phyloP scores from a whole-genome alignment of 1,140 invertebrate genomes.

The Hyles euphorbiae region DNA sequence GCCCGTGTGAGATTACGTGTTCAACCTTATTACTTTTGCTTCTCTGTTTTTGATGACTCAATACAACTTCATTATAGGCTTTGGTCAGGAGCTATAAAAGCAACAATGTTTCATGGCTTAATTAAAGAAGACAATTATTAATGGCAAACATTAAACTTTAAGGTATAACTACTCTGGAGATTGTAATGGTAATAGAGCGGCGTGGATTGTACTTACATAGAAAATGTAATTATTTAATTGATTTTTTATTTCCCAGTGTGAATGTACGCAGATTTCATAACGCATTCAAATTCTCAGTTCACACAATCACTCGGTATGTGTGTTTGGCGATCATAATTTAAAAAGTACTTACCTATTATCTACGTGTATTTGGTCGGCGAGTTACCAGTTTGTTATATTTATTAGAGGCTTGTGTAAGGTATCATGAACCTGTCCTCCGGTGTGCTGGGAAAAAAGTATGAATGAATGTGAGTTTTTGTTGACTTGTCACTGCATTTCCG shows the following conservation, averaged over 20 bases:
- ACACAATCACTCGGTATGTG: neutral
- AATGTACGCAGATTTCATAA: too few relatives aligned
- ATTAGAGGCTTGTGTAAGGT: constrained; percentile 32
- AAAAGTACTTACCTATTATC: neutral
- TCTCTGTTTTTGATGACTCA: constrained; percentile 51
- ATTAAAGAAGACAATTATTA: constrained; percentile 6
- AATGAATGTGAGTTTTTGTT: constrained; percentile 71
- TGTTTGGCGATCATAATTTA: neutral
- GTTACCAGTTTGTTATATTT: constrained; percentile 7
- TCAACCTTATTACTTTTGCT: constrained; percentile 44
- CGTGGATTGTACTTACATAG: too few relatives aligned
- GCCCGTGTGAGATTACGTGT: constrained; percentile 56
- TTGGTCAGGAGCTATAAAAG: constrained; percentile 10
- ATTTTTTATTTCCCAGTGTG: too few relatives aligned
- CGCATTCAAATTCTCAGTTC: too few relatives aligned
- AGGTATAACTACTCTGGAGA: too few relatives aligned
- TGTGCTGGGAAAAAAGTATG: constrained; percentile 54
- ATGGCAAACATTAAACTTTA: too few relatives aligned
- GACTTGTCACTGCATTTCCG: constrained; percentile 67
- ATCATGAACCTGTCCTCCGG: constrained; percentile 48
- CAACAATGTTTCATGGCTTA: constrained; percentile 6
- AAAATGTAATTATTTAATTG: too few relatives aligned
- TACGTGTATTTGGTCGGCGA: constrained; percentile 1
- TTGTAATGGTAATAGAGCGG: too few relatives aligned
- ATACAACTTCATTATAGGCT: constrained; percentile 21